Percentiles rank a stretch among this genome's conserved stretches.
These are phyloP conservation scores for Gnathonemus echidnorhynchus DNA, from an alignment of 2,113 vertebrate genomes.

Conservation along the genomic window DNA sequence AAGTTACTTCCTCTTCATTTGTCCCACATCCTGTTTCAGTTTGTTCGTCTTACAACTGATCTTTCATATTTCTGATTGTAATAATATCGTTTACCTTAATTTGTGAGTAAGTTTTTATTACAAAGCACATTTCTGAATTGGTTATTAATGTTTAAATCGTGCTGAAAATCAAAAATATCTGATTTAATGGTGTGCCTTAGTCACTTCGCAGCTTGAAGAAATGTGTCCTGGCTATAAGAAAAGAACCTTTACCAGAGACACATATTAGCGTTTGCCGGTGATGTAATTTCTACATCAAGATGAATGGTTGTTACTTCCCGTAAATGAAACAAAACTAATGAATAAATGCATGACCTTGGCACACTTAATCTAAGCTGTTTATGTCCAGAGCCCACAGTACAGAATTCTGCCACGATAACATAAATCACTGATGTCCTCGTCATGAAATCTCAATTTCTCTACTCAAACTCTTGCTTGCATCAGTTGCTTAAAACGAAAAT, in stretches of 20 bases:
- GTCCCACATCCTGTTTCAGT: neutral
- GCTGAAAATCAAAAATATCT: neutral
- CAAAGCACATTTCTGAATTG: neutral
- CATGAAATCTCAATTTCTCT: neutral
- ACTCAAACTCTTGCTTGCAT: neutral
- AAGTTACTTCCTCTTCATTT: neutral
- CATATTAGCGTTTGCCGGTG: neutral
- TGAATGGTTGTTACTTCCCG: slow-evolving; percentile 1
- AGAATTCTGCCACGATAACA: neutral
- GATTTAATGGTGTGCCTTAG: neutral
- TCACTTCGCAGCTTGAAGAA: neutral
- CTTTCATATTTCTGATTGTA: neutral
- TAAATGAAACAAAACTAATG: slow-evolving; percentile 11
- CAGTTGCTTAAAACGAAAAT: neutral
- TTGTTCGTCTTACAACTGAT: neutral
- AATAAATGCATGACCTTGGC: slow-evolving; percentile 13
- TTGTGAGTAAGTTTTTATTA: neutral
- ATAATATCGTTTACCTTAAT: neutral
- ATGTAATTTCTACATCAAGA: slow-evolving; percentile 2
- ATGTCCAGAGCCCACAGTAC: neutral
- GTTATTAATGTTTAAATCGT: neutral
- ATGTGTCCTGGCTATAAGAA: neutral
- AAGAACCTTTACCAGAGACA: neutral
- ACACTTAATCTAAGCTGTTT: neutral
- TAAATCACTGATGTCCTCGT: neutral